Evolutionary conservation across 1,140 invertebrate genomes (phyloP).

Genomic region (Drosophila bocqueti): DNA sequence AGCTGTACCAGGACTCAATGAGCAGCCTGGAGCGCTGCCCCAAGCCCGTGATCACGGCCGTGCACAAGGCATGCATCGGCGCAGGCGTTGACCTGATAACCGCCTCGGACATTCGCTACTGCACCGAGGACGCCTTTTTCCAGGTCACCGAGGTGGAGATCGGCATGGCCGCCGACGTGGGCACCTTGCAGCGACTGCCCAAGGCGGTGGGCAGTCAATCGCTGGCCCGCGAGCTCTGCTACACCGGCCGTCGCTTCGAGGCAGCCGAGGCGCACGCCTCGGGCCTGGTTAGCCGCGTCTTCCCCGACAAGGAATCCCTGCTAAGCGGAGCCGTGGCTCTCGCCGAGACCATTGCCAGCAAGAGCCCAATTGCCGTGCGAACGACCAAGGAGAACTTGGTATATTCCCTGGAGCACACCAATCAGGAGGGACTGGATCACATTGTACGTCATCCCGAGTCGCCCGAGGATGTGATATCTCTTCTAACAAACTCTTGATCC

Average conservation of each 20-base stretch:
- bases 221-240: constrained; percentile 94
- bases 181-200: constrained; percentile 96
- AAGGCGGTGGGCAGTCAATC: constrained; percentile 96
- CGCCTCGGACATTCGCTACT: constrained; percentile 96
- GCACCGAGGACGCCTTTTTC: constrained; percentile 96
- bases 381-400: constrained; percentile 93
- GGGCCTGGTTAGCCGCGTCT: constrained; percentile 90
- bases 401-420: constrained; percentile 95
- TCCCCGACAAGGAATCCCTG: constrained; percentile 85
- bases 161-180: constrained; percentile 97
- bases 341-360: constrained; percentile 93
- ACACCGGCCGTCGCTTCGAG: constrained; percentile 93
- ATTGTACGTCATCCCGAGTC: constrained; percentile 87
- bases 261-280: constrained; percentile 91
- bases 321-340: constrained; percentile 90
- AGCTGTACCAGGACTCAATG: constrained; percentile 89
- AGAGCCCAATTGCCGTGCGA: constrained; percentile 98
- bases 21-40: constrained; percentile 90
- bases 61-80: constrained; percentile 96
- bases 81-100: constrained; percentile 95
- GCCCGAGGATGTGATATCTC: background rate
- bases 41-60: constrained; percentile 95
- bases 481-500: background rate
- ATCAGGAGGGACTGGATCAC: constrained; percentile 93
- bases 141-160: constrained; percentile 94